These are phyloP conservation scores for Artibeus jamaicensis DNA, from an alignment of 2,797 vertebrate genomes.

Conservation along the genomic window DNA sequence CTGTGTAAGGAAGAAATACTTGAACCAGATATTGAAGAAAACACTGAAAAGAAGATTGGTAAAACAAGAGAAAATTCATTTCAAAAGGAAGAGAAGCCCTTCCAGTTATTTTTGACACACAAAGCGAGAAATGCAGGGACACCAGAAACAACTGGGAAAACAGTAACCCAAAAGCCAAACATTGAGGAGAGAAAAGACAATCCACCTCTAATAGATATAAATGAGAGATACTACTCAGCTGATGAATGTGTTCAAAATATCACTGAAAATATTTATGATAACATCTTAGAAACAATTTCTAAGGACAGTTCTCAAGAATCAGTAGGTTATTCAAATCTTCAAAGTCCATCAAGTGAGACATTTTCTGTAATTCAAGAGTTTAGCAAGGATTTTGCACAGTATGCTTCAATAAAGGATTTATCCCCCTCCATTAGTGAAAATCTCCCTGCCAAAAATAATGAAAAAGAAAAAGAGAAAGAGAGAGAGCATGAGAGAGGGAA, in stretches of 20 bases:
- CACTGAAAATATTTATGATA: conserved; percentile 65
- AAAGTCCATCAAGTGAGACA: not conserved
- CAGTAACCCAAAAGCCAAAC: not conserved
- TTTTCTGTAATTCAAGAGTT: not conserved
- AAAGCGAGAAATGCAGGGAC: not conserved
- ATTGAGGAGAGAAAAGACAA: not conserved
- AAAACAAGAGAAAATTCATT: not conserved
- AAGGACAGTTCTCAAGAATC: not conserved
- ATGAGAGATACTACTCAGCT: not conserved
- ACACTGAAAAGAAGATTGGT: not conserved
- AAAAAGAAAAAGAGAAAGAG: not conserved
- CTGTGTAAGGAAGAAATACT: not conserved
- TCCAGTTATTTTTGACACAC: not conserved
- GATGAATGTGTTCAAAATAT: conserved; percentile 56
- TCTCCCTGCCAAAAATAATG: not conserved
- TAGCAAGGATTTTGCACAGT: not conserved
- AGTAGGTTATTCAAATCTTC: not conserved
- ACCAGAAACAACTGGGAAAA: not conserved
- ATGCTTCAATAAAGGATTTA: not conserved
- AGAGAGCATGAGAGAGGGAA: not conserved
- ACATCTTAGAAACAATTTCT: conserved; percentile 15
- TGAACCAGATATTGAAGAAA: not conserved
- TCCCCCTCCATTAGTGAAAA: not conserved
- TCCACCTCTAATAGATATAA: not conserved
- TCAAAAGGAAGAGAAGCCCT: not conserved